Percentiles rank a stretch among this genome's conserved stretches.
phyloP scores from a whole-genome alignment of 1,140 invertebrate species.

The Hesperophylax magnus region DNA sequence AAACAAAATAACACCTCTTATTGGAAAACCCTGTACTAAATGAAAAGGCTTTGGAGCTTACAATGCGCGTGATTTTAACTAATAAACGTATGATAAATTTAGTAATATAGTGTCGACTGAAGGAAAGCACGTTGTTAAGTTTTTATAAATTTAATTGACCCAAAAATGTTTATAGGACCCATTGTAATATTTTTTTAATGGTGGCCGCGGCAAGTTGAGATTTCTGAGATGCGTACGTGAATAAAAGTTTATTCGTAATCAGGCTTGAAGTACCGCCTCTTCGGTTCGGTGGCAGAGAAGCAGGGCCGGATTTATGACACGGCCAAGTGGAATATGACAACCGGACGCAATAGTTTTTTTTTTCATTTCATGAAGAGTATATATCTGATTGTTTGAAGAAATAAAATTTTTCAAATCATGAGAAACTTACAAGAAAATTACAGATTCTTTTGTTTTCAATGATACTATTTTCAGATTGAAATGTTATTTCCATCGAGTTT shows the following conservation, averaged over 20 bases:
- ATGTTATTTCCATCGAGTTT: too few species aligned
- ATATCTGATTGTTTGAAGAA: too few species aligned
- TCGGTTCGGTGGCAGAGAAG: not conserved
- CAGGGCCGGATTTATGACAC: too few species aligned
- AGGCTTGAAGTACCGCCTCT: not conserved
- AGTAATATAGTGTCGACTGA: not conserved
- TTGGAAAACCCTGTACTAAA: too few species aligned
- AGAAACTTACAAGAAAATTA: too few species aligned
- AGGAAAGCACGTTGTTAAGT: conserved; percentile 15
- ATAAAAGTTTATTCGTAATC: conserved; percentile 5
- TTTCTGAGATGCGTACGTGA: not conserved
- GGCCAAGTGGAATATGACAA: too few species aligned
- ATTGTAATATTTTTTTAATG: conserved; percentile 1
- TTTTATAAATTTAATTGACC: conserved; percentile 29
- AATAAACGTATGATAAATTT: conserved; percentile 1
- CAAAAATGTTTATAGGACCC: conserved; percentile 17
- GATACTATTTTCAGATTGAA: too few species aligned
- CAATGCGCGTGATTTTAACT: not conserved
- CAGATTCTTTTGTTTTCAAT: too few species aligned
- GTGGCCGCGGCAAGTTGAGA: not conserved
- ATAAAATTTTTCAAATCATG: too few species aligned
- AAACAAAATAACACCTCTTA: too few species aligned
- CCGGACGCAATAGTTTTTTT: too few species aligned
- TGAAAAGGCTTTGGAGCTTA: not conserved
- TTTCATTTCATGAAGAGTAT: too few species aligned